phyloP scores from a whole-genome alignment of 2,113 vertebrate genomes.

The Sebastes schlegelii region DNA sequence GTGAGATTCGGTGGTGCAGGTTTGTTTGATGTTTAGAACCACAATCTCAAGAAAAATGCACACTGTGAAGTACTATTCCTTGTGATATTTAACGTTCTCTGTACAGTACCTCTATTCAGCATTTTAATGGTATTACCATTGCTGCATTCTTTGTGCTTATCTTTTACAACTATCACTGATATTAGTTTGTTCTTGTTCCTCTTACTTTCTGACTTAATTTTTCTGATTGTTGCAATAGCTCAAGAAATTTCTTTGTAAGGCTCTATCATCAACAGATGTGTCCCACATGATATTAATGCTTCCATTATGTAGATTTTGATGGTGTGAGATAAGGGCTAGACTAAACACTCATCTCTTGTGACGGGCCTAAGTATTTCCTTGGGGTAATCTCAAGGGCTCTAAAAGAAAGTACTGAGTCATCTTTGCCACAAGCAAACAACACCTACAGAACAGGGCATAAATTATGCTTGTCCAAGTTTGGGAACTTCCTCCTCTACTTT shows the following conservation, averaged over 20 bases:
- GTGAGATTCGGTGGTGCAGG: background rate
- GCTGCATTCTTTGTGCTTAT: background rate
- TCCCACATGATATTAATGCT: background rate
- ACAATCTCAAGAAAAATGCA: background rate
- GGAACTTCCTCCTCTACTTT: slow-evolving; percentile 5
- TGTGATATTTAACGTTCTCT: no score
- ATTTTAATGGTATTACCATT: background rate
- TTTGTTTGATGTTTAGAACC: slow-evolving; percentile 29
- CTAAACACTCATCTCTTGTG: background rate
- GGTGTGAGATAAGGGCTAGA: background rate
- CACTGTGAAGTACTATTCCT: background rate
- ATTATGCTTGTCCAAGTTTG: background rate
- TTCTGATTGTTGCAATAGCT: background rate
- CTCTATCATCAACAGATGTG: no score
- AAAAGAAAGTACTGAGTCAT: slow-evolving; percentile 6
- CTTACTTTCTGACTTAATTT: background rate
- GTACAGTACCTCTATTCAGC: background rate
- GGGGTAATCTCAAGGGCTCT: no score
- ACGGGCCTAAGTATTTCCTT: background rate
- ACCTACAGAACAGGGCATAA: background rate
- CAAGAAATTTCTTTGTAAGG: background rate
- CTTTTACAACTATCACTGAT: background rate
- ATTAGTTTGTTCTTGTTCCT: background rate
- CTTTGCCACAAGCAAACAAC: slow-evolving; percentile 8
- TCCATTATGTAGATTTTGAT: background rate